Conservation (phyloP, 2,797 vertebrate species). For the Euthynnus affinis region DNA sequence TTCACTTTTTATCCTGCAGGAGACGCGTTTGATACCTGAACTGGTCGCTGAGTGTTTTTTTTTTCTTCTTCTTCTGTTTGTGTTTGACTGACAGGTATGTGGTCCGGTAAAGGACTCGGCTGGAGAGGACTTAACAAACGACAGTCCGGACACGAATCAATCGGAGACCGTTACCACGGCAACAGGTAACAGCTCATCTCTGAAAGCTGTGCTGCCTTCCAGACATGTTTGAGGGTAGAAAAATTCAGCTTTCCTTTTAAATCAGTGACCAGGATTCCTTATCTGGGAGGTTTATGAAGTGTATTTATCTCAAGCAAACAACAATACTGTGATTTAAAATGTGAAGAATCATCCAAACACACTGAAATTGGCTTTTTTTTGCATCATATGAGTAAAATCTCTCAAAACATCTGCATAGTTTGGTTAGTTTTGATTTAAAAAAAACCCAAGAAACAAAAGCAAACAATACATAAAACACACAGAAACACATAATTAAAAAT, state of each 20-base stretch:
- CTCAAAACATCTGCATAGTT: not conserved
- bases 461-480: too few species aligned
- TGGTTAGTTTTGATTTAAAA: too few species aligned
- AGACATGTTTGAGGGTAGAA: not conserved
- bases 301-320: not conserved
- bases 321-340: too few species aligned
- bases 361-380: not conserved
- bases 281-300: not conserved
- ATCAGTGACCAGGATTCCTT: not conserved
- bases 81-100: conserved; percentile 78
- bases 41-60: rapidly evolving
- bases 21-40: not conserved
- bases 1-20: not conserved
- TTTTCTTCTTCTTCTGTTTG: too few species aligned
- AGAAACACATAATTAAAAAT: too few species aligned
- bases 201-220: not conserved
- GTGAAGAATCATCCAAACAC: not conserved
- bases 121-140: conserved; percentile 74
- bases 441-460: too few species aligned
- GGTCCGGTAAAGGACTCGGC: conserved; percentile 83
- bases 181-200: conserved; percentile 65
- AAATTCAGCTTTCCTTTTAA: not conserved
- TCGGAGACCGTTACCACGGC: conserved; percentile 74
- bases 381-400: not conserved
- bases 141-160: conserved; percentile 73